A percentile compares a stretch with the other conserved stretches of the same genome.
phyloP scores from a whole-genome alignment of 2,113 vertebrate species.

The Lipophrys pholis region DNA sequence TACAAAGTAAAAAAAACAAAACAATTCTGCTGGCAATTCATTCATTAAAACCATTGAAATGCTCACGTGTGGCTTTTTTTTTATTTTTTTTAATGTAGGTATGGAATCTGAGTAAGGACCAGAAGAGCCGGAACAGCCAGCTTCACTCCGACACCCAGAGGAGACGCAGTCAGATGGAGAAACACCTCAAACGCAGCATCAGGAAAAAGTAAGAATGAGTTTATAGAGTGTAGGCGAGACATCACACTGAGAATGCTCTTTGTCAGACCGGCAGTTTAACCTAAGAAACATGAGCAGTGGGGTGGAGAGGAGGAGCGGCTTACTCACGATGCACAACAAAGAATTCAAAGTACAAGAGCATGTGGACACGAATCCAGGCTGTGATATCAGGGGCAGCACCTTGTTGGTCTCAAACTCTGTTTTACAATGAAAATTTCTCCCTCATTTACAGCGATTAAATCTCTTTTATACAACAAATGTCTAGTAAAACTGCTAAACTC shows the following conservation, averaged over 20 bases:
- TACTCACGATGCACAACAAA: too few species aligned
- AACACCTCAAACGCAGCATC: constrained; percentile 76
- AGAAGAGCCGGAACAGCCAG: constrained; percentile 74
- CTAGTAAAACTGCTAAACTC: too few species aligned
- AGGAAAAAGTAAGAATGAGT: constrained; percentile 78
- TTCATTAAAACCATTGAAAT: too few species aligned
- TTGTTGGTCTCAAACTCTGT: too few species aligned
- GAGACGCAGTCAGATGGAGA: constrained; percentile 79
- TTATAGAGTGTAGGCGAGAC: not conserved
- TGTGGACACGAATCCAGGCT: too few species aligned
- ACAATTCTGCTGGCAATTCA: not conserved
- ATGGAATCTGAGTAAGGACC: constrained; percentile 85
- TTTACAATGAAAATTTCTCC: too few species aligned
- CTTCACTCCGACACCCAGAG: constrained; percentile 77
- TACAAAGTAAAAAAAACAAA: not conserved
- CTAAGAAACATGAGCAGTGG: not conserved
- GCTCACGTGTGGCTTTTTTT: not conserved
- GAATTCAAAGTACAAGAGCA: too few species aligned
- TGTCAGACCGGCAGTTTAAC: too few species aligned
- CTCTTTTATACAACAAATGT: not conserved
- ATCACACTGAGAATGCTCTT: too few species aligned
- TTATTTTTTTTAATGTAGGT: constrained; percentile 63
- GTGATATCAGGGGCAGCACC: too few species aligned
- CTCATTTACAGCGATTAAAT: too few species aligned
- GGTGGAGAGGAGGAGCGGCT: too few species aligned